A percentile compares a stretch with the other conserved stretches of the same genome.
Evolutionary conservation across 2,113 vertebrate species (phyloP).

Genomic region (Phyllostomus hastatus): DNA sequence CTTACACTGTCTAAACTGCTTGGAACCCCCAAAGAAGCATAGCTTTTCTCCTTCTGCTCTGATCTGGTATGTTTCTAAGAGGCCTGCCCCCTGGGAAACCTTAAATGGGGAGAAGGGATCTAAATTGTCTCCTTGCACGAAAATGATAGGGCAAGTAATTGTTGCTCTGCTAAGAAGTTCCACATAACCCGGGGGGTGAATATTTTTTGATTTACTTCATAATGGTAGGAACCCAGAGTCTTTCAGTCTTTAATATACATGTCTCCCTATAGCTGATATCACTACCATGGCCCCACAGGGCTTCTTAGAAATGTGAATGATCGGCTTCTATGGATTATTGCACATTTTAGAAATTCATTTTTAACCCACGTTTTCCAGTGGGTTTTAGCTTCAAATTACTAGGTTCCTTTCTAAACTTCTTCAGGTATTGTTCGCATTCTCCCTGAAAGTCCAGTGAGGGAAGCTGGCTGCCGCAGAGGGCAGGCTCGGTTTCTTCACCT

Average conservation of each 20-base stretch:
- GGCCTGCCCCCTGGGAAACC: not conserved
- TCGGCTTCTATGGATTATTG: not conserved
- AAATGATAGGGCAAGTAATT: not conserved
- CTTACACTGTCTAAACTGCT: conserved; percentile 41
- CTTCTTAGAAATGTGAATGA: not conserved
- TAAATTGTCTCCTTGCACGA: not conserved
- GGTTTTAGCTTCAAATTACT: not conserved
- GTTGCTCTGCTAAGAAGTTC: not conserved
- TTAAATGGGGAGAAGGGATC: not conserved
- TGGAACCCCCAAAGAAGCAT: conserved; percentile 25
- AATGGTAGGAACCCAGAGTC: not conserved
- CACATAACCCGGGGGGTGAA: not conserved
- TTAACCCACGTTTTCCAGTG: not conserved
- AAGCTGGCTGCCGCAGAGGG: conserved; percentile 47
- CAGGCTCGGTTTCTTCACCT: conserved; percentile 74
- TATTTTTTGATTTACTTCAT: not conserved
- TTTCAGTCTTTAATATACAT: not conserved
- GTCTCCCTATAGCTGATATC: not conserved
- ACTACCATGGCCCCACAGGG: not conserved
- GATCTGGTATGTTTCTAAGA: not conserved
- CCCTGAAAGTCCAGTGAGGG: not conserved
- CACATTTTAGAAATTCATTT: not conserved
- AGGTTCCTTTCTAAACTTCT: not conserved
- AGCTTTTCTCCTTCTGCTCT: conserved; percentile 26
- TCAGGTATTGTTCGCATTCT: not conserved